Evolutionary conservation across 2,113 vertebrate genomes (phyloP), one percentile per base, ranked within the genome.

Genomic region (Labrus mixtus): DNA sequence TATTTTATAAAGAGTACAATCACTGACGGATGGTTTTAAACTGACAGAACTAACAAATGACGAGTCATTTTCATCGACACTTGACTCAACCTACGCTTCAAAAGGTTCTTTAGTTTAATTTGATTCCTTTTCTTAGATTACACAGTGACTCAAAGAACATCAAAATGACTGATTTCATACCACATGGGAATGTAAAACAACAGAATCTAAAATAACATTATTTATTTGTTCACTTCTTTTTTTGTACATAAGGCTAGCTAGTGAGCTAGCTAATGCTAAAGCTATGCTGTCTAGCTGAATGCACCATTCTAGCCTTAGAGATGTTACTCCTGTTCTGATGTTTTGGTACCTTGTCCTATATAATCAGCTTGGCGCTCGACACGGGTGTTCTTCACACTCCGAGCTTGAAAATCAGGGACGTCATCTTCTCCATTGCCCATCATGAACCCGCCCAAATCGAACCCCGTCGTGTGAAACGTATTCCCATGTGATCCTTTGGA

Each of bases 321-420:
- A 25, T 61, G 68, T 83, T 65, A 91, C 51, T 87, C 81, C 73
- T 66, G 6, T 4, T 64, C 57, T 10, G 76, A 48, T 2, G 77
- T 72, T 73, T 67, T 0, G 76, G 94, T 97, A 98, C 97, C 96
- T 97, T 87, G 93, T 90, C 93, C 93, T 80, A 91, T 85, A 95
- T 65, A 93, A 93, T 66, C 82, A 22, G 74, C 89, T 88, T 92
- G 85, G 41, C 53, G 79, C 56, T 88, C 84, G 13, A 71, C 65
- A 0, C 25, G 60, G 56, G 20, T 0, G 0, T 33, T 8, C 90
- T 87, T 93, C 77, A 94, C 12, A 68, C 92, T 94, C 68, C 90
- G 90, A 48, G 94, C 95, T 7, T 92, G 91, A 79, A 95, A 82
- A 88, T 96, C 95, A 10, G 96, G 96, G 68, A 64, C 3, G 62